A percentile compares a stretch with the other conserved stretches of the same genome.
These are phyloP conservation scores for Branchinecta lindahli DNA, from an alignment of 1,140 invertebrate genomes.

Conservation along the genomic window DNA sequence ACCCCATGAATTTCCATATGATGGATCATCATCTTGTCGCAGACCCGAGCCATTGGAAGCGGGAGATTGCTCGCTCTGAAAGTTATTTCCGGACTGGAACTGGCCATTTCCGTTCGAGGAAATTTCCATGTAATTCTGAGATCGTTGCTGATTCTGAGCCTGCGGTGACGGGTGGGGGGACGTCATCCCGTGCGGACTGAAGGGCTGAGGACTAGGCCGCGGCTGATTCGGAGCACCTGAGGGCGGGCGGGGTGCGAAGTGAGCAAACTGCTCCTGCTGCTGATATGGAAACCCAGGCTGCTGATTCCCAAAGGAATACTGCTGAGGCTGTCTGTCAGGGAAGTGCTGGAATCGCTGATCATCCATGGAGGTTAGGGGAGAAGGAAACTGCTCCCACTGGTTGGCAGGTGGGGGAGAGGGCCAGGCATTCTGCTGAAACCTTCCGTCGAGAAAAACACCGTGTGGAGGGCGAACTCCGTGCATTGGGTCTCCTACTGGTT, in stretches of 20 bases:
- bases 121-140: not conserved
- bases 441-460: not conserved
- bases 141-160: not conserved
- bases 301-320: not conserved
- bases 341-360: not conserved
- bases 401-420: not conserved
- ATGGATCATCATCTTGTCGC: not conserved
- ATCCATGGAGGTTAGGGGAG: not conserved
- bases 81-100: constrained; percentile 3
- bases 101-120: not conserved
- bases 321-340: not conserved
- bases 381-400: not conserved
- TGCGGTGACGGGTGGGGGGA: not conserved
- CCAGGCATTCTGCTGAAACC: not conserved
- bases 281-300: not conserved
- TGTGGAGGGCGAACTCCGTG: not conserved
- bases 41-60: not conserved
- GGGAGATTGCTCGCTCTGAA: not conserved
- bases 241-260: not conserved
- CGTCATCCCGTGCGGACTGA: not conserved
- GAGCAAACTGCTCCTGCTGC: not conserved
- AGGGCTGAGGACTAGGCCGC: not conserved
- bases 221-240: not conserved
- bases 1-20: not conserved
- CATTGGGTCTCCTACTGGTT: not conserved